A percentile compares a stretch with the other conserved stretches of the same genome.
Evolutionary conservation across 2,113 vertebrate genomes (phyloP).

Genomic region (Pseudopodoces humilis): DNA sequence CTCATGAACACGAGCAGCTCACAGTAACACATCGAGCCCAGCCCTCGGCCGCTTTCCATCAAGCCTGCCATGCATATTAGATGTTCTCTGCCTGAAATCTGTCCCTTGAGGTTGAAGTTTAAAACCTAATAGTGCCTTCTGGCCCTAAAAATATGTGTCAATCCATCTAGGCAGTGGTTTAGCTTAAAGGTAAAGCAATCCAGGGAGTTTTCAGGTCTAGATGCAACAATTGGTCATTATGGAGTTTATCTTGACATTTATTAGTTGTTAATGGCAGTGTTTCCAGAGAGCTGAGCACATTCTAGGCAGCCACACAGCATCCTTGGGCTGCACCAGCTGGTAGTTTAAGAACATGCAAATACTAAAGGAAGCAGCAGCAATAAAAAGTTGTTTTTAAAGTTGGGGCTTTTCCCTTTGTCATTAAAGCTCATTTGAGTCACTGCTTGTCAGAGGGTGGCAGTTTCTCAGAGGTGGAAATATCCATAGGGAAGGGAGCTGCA

Average conservation of each 20-base stretch:
- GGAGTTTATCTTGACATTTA: slow-evolving; percentile 21
- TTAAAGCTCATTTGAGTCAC: not conserved
- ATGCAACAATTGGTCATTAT: not conserved
- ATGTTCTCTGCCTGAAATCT: not conserved
- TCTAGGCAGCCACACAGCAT: not conserved
- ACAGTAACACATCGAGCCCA: not conserved
- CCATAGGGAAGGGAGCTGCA: not conserved
- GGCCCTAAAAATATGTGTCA: not conserved
- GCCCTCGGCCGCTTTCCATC: not conserved
- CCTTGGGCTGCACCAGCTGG: not conserved
- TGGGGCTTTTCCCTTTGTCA: not conserved
- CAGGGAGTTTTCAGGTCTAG: not conserved
- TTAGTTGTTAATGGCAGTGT: slow-evolving; percentile 9
- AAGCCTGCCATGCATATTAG: not conserved
- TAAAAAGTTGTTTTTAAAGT: not conserved
- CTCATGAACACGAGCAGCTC: not conserved
- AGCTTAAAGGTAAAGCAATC: not conserved
- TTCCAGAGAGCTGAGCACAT: slow-evolving; percentile 8
- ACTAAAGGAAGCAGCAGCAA: not conserved
- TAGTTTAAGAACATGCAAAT: not conserved
- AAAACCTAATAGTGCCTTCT: not conserved
- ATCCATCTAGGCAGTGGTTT: not conserved
- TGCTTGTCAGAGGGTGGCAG: not conserved
- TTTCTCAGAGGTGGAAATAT: not conserved
- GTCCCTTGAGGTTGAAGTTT: not conserved